A percentile compares a stretch with the other conserved stretches of the same genome.
Evolutionary conservation across 2,797 vertebrate species (phyloP).

Genomic region (Apogon hyalosoma): DNA sequence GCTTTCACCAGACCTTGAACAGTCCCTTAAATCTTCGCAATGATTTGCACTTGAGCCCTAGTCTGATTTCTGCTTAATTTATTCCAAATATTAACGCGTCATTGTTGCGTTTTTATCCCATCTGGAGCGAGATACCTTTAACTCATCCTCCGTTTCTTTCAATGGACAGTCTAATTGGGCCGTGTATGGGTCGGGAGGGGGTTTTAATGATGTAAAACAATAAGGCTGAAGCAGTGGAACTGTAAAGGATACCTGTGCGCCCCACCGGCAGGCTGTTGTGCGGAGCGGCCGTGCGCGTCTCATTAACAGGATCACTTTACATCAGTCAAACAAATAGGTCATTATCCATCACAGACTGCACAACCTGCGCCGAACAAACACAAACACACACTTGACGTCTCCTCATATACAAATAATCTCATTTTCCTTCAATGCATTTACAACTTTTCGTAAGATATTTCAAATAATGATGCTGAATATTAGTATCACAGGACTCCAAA

Average conservation of each 20-base stretch:
- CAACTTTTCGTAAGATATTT: too few species aligned
- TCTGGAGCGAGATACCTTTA: not conserved
- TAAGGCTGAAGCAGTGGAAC: slow-evolving; percentile 66
- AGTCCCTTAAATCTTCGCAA: slow-evolving; percentile 47
- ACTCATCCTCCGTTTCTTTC: not conserved
- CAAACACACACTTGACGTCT: not conserved
- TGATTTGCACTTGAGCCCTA: slow-evolving; percentile 62
- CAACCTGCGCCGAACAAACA: slow-evolving; percentile 2
- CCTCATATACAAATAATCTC: not conserved
- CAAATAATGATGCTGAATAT: too few species aligned
- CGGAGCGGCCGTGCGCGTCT: slow-evolving; percentile 60
- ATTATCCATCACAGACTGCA: slow-evolving; percentile 57
- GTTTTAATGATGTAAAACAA: slow-evolving; percentile 69
- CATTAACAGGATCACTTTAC: slow-evolving; percentile 79
- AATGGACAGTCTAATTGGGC: slow-evolving; percentile 17
- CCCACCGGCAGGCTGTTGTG: slow-evolving; percentile 77
- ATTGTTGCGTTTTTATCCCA: not conserved
- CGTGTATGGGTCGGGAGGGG: not conserved
- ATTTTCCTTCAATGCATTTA: too few species aligned
- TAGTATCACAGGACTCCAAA: too few species aligned
- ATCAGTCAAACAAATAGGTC: slow-evolving; percentile 69
- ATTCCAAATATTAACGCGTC: not conserved
- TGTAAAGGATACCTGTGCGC: slow-evolving; percentile 74
- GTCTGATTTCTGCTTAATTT: slow-evolving; percentile 63
- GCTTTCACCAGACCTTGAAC: slow-evolving; percentile 67